These are phyloP conservation scores for Drosophila obscura DNA, from an alignment of 1,140 invertebrate genomes.

Conservation along the genomic window DNA sequence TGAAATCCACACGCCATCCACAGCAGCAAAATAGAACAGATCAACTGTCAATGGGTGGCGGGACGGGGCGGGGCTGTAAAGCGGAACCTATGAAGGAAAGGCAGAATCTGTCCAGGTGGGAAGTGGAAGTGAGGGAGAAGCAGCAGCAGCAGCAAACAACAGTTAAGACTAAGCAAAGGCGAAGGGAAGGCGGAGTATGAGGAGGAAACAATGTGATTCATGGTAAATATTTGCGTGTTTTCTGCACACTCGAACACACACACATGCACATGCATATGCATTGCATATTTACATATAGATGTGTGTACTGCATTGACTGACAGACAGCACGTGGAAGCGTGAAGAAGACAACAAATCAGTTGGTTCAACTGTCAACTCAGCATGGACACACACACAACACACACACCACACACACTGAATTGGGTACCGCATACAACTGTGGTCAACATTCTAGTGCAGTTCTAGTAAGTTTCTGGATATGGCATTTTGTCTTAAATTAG, in stretches of 20 bases:
- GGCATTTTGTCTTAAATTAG: too few relatives aligned
- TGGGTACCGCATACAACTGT: not conserved
- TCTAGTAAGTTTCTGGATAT: too few relatives aligned
- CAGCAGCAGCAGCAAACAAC: too few relatives aligned
- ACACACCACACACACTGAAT: not conserved
- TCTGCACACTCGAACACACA: constrained; percentile 3
- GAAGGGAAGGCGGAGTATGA: too few relatives aligned
- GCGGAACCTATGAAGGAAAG: too few relatives aligned
- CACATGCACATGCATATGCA: constrained; percentile 2
- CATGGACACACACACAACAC: not conserved
- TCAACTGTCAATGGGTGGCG: too few relatives aligned
- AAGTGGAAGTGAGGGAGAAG: not conserved
- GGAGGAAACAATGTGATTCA: not conserved
- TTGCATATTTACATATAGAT: too few relatives aligned
- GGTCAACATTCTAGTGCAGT: not conserved
- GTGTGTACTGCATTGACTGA: too few relatives aligned
- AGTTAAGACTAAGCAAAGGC: too few relatives aligned
- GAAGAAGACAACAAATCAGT: constrained; percentile 16
- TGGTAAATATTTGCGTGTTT: constrained; percentile 33
- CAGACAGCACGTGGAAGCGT: constrained; percentile 24
- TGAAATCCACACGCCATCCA: constrained; percentile 36
- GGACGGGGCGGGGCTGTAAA: too few relatives aligned
- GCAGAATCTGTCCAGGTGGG: too few relatives aligned
- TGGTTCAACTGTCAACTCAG: constrained; percentile 10
- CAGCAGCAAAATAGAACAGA: not conserved